Evolutionary conservation across 2,888 invertebrate species (phyloP), one percentile per base, ranked within the genome.

Genomic region (Sarcophaga subvicina): DNA sequence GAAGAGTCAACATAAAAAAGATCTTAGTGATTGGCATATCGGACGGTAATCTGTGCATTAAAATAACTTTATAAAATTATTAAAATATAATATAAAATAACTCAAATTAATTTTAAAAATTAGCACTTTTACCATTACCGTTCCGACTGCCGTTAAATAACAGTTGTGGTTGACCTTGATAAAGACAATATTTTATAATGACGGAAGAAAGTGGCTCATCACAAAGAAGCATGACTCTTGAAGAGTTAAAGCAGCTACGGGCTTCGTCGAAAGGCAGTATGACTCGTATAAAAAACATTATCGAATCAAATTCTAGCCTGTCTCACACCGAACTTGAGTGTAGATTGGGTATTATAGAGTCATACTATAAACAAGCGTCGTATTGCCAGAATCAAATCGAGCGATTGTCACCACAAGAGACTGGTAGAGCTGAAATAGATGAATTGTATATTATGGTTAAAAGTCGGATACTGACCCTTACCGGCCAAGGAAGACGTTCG

Each of bases 341-440:
- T 45, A 45, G 82, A 47, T 47, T 83, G 17, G 72, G 71, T 14
- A 82, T 76, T 11, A 17, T 82, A 0, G 45, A 0, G 45, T 77
- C 82, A 37, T 71, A 77, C 47, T 82, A 77, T 14, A 82, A 82
- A 12, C 82, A 82, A 64, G 76, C 70, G 14, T 69, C 45, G 1
- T 70, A 73, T 47, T 78, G 37, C 45, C 78, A 83, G 47, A 78
- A 67, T 20, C 83, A 83, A 78, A 83, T 83, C 49, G 83, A 78
- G 67, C 45, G 67, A 12, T 54, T 72, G 12, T 62, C 66, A 5
- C 67, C 45, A 10, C 2, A 72, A 4, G 78, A 83, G 3, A 2
- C 6, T 17, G 78, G 72, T 17, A 75, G 77, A 60, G 45, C n/a
- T 11, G 80, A 84, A 47, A 8, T 84, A 20, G 71, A 80, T 14